Conservation (phyloP, 1,140 invertebrate genomes). For the Caenorhabditis latens region DNA sequence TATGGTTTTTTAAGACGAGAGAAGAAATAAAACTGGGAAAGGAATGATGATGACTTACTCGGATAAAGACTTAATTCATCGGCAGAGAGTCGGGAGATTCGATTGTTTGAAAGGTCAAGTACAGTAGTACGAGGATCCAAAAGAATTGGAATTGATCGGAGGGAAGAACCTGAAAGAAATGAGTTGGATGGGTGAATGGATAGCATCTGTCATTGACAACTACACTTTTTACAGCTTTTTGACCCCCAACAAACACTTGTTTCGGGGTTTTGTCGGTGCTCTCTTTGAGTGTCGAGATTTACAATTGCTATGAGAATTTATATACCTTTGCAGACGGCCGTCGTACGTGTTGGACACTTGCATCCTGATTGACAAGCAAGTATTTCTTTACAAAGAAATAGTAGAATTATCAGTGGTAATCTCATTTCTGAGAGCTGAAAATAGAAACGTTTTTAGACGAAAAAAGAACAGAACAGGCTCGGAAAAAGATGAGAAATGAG, state of each 20-base stretch:
- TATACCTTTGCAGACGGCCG: conserved; percentile 45
- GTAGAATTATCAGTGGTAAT: conserved; percentile 16
- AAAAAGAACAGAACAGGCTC: neutral
- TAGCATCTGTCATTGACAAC: neutral
- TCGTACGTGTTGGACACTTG: conserved; percentile 35
- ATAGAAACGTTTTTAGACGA: neutral
- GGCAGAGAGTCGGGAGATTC: conserved; percentile 48
- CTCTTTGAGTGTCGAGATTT: conserved; percentile 2
- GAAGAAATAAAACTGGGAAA: conserved; percentile 27
- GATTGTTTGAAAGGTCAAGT: conserved; percentile 58
- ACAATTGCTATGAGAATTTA: conserved; percentile 29
- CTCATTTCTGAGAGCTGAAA: conserved; percentile 33
- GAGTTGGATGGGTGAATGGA: neutral
- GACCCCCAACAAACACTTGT: conserved; percentile 5
- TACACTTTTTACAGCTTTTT: conserved; percentile 23
- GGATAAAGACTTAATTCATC: conserved; percentile 62
- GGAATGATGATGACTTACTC: conserved; percentile 58
- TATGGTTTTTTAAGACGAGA: conserved; percentile 45
- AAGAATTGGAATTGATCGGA: conserved; percentile 59
- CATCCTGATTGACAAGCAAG: conserved; percentile 34
- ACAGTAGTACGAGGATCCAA: conserved; percentile 54
- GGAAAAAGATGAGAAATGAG: conserved; percentile 44
- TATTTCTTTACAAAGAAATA: neutral
- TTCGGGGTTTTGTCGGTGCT: neutral
- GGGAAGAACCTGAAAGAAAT: conserved; percentile 47